Conservation (phyloP, 2,797 vertebrate species). For the Melanitta fusca region DNA sequence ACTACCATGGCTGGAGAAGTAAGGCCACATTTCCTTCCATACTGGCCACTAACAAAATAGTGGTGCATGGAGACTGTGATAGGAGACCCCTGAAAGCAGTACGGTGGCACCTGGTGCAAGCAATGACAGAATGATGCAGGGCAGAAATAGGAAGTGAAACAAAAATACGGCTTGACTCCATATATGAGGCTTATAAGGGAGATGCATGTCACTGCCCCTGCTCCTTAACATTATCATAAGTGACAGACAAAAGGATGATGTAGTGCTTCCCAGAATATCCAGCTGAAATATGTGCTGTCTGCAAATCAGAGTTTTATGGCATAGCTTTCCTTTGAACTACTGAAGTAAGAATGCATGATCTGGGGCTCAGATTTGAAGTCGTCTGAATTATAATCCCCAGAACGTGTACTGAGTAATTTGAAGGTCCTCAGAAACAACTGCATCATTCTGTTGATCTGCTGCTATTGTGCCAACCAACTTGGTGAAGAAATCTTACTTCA, state of each 20-base stretch:
- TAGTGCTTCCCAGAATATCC: neutral
- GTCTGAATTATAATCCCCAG: neutral
- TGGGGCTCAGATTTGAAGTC: neutral
- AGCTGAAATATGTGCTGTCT: neutral
- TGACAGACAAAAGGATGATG: neutral
- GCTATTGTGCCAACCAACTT: neutral
- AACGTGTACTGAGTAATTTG: neutral
- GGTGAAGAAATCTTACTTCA: neutral
- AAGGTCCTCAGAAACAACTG: neutral
- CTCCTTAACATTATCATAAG: neutral
- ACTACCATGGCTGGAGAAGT: neutral
- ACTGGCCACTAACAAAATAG: neutral
- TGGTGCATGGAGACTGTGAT: neutral
- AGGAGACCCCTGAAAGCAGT: neutral
- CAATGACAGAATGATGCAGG: neutral
- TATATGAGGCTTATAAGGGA: neutral
- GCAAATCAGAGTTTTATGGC: neutral
- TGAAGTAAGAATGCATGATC: neutral
- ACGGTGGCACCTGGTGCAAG: neutral
- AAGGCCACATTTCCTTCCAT: neutral
- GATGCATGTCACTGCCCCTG: neutral
- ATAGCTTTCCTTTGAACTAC: neutral
- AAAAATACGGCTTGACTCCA: neutral
- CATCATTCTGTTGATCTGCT: neutral
- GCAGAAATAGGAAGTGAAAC: neutral